A percentile compares a stretch with the other conserved stretches of the same genome.
Evolutionary conservation across 2,888 invertebrate genomes (phyloP).

Genomic region (Dasypogon diadema): DNA sequence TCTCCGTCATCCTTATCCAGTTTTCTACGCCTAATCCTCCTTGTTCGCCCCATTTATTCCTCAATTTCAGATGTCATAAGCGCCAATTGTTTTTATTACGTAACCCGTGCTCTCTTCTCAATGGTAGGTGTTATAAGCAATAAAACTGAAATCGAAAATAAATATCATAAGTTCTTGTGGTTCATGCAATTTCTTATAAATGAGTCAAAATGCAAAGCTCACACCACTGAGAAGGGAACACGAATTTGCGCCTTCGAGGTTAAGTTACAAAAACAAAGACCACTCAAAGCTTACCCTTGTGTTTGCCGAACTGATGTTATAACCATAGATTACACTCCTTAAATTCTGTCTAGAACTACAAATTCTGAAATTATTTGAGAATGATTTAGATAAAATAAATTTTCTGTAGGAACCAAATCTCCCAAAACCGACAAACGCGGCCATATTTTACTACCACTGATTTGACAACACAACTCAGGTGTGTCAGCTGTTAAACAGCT

Average conservation of each 20-base stretch:
- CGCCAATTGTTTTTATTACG: conserved; percentile 5
- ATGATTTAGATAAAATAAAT: conserved; percentile 31
- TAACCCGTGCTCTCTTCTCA: conserved; percentile 46
- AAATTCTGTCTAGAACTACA: not conserved
- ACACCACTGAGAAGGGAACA: conserved; percentile 19
- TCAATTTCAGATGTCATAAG: conserved; percentile 43
- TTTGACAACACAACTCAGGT: not conserved
- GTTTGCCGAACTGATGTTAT: too few species aligned
- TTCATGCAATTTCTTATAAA: not conserved
- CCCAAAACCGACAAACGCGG: conserved; percentile 44
- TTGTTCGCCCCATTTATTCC: conserved; percentile 53
- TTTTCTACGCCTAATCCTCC: conserved; percentile 20
- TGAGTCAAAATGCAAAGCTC: not conserved
- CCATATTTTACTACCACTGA: conserved; percentile 34
- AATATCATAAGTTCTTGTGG: not conserved
- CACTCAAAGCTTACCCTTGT: conserved; percentile 2
- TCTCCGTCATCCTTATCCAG: not conserved
- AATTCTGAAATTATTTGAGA: conserved; percentile 17
- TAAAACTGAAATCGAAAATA: conserved; percentile 16
- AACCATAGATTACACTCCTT: not conserved
- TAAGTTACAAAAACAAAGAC: not conserved
- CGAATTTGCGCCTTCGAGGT: conserved; percentile 31
- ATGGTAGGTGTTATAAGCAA: not conserved
- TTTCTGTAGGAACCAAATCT: conserved; percentile 44
- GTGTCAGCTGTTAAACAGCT: not conserved